Evolutionary conservation across 2,113 vertebrate genomes (phyloP).

Genomic region (Pimephales promelas): DNA sequence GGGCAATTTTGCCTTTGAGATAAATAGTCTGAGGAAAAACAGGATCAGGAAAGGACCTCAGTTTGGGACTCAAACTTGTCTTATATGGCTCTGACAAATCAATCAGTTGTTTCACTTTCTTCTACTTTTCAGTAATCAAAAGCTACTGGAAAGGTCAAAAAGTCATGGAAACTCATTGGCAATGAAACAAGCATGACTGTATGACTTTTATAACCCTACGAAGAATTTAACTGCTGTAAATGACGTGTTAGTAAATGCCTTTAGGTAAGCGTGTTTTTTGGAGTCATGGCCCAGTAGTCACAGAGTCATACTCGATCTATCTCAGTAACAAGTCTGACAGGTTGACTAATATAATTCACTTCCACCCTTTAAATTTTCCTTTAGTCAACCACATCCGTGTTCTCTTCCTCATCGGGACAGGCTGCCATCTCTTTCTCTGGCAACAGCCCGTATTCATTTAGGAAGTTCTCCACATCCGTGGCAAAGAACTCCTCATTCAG

Average conservation of each 20-base stretch:
- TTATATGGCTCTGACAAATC: not conserved
- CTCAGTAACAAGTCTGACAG: not conserved
- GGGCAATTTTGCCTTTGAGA: not conserved
- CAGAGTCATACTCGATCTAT: not conserved
- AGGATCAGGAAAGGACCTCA: not conserved
- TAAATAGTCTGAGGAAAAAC: not conserved
- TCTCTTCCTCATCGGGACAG: conserved; percentile 71
- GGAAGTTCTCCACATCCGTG: conserved; percentile 90
- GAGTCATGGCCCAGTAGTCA: not conserved
- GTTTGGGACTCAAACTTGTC: not conserved
- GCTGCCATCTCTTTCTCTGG: conserved; percentile 84
- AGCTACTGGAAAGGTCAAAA: not conserved
- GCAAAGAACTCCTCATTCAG: conserved; percentile 91
- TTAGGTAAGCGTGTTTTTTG: not conserved
- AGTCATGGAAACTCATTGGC: not conserved
- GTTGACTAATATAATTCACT: not conserved
- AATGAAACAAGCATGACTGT: not conserved
- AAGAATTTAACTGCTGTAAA: not conserved
- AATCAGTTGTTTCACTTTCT: not conserved
- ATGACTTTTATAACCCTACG: not conserved
- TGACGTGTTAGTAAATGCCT: not conserved
- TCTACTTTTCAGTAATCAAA: not conserved
- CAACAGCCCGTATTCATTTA: conserved; percentile 94
- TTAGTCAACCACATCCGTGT: conserved; percentile 80
- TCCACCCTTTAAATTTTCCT: not conserved